Conservation (phyloP, 2,888 invertebrate species). For the Itoplectis maculator region DNA sequence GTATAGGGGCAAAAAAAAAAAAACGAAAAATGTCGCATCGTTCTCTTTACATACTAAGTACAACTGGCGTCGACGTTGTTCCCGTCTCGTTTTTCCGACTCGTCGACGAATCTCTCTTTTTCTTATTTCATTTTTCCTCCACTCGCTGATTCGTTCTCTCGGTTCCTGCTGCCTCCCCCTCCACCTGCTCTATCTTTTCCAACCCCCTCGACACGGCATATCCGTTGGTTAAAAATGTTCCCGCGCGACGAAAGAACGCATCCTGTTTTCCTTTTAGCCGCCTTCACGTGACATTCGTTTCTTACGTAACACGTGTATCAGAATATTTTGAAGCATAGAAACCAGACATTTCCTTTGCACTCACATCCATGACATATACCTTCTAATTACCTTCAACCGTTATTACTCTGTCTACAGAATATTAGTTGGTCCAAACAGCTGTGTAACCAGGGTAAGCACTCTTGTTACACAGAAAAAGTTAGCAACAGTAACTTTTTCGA, state of each 20-base stretch:
- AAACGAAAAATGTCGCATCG: slow-evolving; percentile 63
- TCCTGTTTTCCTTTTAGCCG: neutral
- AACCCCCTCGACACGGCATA: neutral
- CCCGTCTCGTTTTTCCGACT: slow-evolving; percentile 60
- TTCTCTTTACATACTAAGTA: slow-evolving; percentile 78
- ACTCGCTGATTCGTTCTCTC: slow-evolving; percentile 9
- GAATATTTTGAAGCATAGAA: neutral
- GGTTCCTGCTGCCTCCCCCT: neutral
- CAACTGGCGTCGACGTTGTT: slow-evolving; percentile 66
- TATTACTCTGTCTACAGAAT: neutral
- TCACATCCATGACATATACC: neutral
- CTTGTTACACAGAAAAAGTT: too few species aligned
- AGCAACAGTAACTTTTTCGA: too few species aligned
- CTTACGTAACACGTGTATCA: neutral
- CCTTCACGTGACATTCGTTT: neutral
- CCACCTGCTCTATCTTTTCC: neutral
- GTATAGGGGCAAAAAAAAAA: neutral
- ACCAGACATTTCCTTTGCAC: too few species aligned
- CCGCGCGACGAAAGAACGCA: neutral
- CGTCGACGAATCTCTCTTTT: slow-evolving; percentile 45
- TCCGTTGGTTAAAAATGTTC: slow-evolving; percentile 2
- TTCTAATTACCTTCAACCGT: neutral
- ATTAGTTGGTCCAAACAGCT: neutral
- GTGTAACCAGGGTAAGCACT: neutral
- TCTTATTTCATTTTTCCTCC: slow-evolving; percentile 42